These are phyloP conservation scores for Phasianus colchicus DNA, from an alignment of 2,113 vertebrate genomes.

Conservation along the genomic window DNA sequence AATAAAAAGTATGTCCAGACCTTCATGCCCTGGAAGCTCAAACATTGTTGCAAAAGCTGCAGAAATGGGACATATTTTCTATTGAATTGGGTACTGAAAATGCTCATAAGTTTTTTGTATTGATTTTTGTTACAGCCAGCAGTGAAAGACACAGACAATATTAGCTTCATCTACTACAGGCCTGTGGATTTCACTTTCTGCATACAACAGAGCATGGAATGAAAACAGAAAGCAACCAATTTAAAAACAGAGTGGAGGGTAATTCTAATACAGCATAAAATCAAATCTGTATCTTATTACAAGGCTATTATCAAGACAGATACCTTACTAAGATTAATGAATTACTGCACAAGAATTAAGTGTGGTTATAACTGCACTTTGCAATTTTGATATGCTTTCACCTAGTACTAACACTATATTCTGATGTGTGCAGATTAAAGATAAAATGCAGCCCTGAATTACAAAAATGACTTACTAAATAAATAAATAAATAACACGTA, in stretches of 20 bases:
- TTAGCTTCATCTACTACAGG: slow-evolving; percentile 59
- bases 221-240: slow-evolving; percentile 5
- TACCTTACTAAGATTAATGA: not conserved
- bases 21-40: slow-evolving; percentile 71
- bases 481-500: not conserved
- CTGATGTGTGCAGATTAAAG: not conserved
- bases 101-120: slow-evolving; percentile 73
- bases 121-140: slow-evolving; percentile 73
- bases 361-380: not conserved
- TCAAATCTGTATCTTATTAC: not conserved
- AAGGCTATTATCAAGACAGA: not conserved
- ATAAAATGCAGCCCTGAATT: not conserved
- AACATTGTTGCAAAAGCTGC: slow-evolving; percentile 66
- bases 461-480: not conserved
- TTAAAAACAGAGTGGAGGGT: not conserved
- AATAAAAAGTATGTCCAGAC: slow-evolving; percentile 75
- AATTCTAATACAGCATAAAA: not conserved
- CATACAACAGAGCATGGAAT: slow-evolving; percentile 33
- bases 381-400: not conserved
- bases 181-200: slow-evolving; percentile 58
- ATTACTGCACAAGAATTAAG: not conserved
- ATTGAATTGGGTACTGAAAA: slow-evolving; percentile 70
- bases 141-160: slow-evolving; percentile 72
- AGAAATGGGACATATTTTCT: slow-evolving; percentile 75
- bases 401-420: not conserved